Conservation (phyloP, 2,797 vertebrate species). For the Myripristis murdjan region DNA sequence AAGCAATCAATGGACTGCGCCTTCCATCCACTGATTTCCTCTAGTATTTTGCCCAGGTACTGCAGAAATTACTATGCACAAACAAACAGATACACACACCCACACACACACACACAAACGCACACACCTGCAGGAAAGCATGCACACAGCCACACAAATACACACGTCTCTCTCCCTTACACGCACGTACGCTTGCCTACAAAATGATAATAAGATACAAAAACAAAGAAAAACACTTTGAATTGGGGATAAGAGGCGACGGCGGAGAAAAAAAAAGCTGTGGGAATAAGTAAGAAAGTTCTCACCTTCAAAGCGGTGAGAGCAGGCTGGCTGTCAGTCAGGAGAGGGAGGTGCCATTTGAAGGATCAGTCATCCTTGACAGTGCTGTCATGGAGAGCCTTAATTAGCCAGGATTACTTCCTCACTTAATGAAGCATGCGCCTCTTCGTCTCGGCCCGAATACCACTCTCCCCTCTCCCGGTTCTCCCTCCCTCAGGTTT, state of each 20-base stretch:
- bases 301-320: constrained; percentile 83
- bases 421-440: constrained; percentile 87
- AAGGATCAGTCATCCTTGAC: constrained; percentile 88
- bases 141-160: constrained; percentile 35
- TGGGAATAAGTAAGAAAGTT: constrained; percentile 83
- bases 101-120: constrained; percentile 3
- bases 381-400: constrained; percentile 87
- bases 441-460: constrained; percentile 81
- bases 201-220: constrained; percentile 75
- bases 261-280: constrained; percentile 54
- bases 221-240: constrained; percentile 79
- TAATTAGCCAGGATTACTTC: constrained; percentile 89
- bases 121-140: constrained; percentile 29
- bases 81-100: constrained; percentile 31
- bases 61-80: constrained; percentile 67
- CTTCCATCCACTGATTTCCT: constrained; percentile 74
- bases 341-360: constrained; percentile 83
- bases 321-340: constrained; percentile 82
- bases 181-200: constrained; percentile 45
- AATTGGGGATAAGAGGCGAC: constrained; percentile 74
- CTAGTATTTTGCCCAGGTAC: constrained; percentile 70
- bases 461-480: constrained; percentile 74
- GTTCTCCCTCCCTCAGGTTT: constrained; percentile 79
- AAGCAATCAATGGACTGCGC: constrained; percentile 81
- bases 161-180: constrained; percentile 35